These are phyloP conservation scores for Adrianichthys oophorus DNA, from an alignment of 2,797 vertebrate genomes.

Conservation along the genomic window DNA sequence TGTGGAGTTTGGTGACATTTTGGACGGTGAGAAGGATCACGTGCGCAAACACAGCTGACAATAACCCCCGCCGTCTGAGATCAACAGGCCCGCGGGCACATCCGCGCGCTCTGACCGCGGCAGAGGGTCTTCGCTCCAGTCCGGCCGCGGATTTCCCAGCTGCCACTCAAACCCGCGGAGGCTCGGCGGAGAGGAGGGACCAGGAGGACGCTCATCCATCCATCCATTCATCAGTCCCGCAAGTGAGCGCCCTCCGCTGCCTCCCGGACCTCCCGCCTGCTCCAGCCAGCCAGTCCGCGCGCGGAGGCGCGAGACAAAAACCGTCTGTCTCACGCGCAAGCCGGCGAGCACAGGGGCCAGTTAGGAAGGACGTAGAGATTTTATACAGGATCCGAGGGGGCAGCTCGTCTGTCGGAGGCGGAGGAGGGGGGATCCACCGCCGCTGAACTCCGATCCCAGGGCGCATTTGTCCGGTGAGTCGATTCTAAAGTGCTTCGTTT, in stretches of 20 bases:
- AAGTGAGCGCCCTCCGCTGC: slow-evolving; percentile 31
- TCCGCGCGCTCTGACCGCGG: slow-evolving; percentile 28
- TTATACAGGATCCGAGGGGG: not conserved
- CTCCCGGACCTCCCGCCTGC: slow-evolving; percentile 59
- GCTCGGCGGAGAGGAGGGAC: slow-evolving; percentile 33
- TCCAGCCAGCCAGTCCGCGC: slow-evolving; percentile 22
- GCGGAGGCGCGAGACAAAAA: slow-evolving; percentile 46
- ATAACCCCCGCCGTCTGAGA: slow-evolving; percentile 42
- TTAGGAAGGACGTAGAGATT: slow-evolving; percentile 23
- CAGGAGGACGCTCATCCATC: slow-evolving; percentile 33
- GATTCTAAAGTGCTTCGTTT: slow-evolving; percentile 1
- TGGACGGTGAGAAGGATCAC: slow-evolving; percentile 9
- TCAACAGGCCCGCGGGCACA: slow-evolving; percentile 51
- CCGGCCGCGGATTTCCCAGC: slow-evolving; percentile 25
- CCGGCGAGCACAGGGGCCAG: slow-evolving; percentile 30
- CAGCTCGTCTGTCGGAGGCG: slow-evolving; percentile 38
- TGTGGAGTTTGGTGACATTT: no score
- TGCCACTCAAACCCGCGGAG: slow-evolving; percentile 33
- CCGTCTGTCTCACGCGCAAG: slow-evolving; percentile 46
- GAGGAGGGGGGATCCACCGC: no score
- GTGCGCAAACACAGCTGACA: slow-evolving; percentile 29
- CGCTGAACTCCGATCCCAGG: slow-evolving; percentile 1
- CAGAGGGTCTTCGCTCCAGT: slow-evolving; percentile 30
- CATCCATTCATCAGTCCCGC: slow-evolving; percentile 38
- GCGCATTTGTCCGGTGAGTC: slow-evolving; percentile 71